These are phyloP conservation scores for Halesus radiatus DNA, from an alignment of 1,140 invertebrate species.

Conservation along the genomic window DNA sequence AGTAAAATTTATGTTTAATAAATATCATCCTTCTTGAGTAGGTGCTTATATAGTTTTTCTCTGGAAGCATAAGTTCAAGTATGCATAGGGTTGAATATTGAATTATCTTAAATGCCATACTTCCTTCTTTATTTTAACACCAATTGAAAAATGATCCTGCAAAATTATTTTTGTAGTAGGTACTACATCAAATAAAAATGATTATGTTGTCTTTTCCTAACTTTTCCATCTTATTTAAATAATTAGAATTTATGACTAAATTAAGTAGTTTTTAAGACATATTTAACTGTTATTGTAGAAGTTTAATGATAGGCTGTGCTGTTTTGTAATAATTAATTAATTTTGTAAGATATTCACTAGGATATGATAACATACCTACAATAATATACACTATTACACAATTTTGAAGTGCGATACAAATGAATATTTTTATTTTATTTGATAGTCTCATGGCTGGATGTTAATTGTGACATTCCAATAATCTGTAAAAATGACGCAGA, in stretches of 20 bases:
- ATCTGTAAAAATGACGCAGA: not conserved
- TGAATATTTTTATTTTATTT: not conserved
- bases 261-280: not conserved
- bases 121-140: too few relatives aligned
- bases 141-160: too few relatives aligned
- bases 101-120: too few relatives aligned
- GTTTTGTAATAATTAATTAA: constrained; percentile 25
- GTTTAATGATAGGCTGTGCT: constrained; percentile 25
- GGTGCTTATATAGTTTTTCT: too few relatives aligned
- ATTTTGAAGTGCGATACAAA: constrained; percentile 1
- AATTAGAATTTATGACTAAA: not conserved
- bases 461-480: constrained; percentile 27
- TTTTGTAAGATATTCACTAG: not conserved
- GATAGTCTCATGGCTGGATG: not conserved
- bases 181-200: too few relatives aligned
- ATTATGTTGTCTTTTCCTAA: not conserved
- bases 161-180: too few relatives aligned
- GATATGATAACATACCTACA: not conserved
- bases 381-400: not conserved
- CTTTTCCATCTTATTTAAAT: not conserved
- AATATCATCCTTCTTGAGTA: too few relatives aligned
- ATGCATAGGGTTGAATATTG: too few relatives aligned
- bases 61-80: too few relatives aligned
- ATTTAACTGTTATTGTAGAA: constrained; percentile 22
- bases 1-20: too few relatives aligned